phyloP scores from a whole-genome alignment of 2,113 vertebrate species.

The Thamnaconus septentrionalis region DNA sequence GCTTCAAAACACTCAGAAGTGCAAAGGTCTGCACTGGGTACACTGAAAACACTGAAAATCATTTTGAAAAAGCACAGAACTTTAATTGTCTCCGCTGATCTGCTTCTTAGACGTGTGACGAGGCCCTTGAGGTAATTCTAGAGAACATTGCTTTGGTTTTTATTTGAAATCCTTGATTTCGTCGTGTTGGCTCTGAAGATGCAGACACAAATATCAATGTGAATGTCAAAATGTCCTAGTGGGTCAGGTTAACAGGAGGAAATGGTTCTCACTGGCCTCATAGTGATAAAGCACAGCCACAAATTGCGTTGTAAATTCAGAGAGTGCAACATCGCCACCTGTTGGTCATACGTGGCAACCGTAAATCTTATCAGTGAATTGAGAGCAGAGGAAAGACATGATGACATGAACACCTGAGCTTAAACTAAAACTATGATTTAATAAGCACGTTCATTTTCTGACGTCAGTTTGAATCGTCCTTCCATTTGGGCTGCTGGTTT shows the following conservation, averaged over 20 bases:
- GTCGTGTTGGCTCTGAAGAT: slow-evolving; percentile 31
- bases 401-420: too few relatives aligned
- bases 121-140: too few relatives aligned
- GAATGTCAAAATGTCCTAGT: slow-evolving; percentile 18
- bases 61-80: not conserved
- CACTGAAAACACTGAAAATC: slow-evolving; percentile 22
- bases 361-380: not conserved
- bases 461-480: too few relatives aligned
- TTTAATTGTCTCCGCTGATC: not conserved
- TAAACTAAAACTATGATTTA: too few relatives aligned
- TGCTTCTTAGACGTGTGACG: not conserved
- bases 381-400: too few relatives aligned
- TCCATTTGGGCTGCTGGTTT: too few relatives aligned
- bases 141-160: not conserved
- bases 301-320: slow-evolving; percentile 1
- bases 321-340: slow-evolving; percentile 55
- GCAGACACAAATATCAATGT: slow-evolving; percentile 20
- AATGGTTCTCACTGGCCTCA: slow-evolving; percentile 23
- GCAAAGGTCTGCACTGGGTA: slow-evolving; percentile 40
- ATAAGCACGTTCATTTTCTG: too few relatives aligned
- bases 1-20: slow-evolving; percentile 52
- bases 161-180: not conserved
- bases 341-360: slow-evolving; percentile 22
- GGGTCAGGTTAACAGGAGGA: slow-evolving; percentile 38
- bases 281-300: slow-evolving; percentile 9